Conservation (phyloP, 2,888 invertebrate species). For the Calephelis perditalis region DNA sequence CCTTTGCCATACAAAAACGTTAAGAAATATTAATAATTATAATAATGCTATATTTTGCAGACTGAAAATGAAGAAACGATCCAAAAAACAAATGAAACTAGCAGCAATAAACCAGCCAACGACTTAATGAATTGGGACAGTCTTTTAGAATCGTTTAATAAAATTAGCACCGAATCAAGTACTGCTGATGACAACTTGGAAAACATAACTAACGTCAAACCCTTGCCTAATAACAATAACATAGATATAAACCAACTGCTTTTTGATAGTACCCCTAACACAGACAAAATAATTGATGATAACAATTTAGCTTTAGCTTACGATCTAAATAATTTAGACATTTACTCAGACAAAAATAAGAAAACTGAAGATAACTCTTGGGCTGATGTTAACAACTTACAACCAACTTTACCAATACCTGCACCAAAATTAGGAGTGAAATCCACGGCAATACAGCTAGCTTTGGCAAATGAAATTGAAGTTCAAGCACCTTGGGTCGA, state of each 20-base stretch:
- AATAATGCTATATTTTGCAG: constrained; percentile 34
- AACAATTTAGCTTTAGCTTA: constrained; percentile 50
- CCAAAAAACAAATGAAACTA: constrained; percentile 33
- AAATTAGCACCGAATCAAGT: constrained; percentile 60
- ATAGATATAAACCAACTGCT: constrained; percentile 65
- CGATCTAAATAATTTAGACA: constrained; percentile 50
- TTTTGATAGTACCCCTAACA: constrained; percentile 51
- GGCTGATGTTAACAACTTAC: constrained; percentile 48
- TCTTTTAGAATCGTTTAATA: constrained; percentile 65
- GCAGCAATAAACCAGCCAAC: constrained; percentile 37
- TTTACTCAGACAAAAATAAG: constrained; percentile 49
- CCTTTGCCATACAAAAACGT: too few species aligned
- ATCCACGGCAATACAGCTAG: constrained; percentile 81
- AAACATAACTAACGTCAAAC: constrained; percentile 49
- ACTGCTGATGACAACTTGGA: constrained; percentile 63
- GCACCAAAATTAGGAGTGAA: constrained; percentile 47
- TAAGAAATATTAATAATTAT: too few species aligned
- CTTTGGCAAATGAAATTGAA: constrained; percentile 86
- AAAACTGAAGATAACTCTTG: constrained; percentile 38
- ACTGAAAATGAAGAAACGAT: constrained; percentile 40
- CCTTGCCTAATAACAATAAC: constrained; percentile 36
- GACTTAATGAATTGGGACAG: constrained; percentile 67
- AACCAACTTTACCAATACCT: constrained; percentile 36
- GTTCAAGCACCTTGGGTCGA: constrained; percentile 87
- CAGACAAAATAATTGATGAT: constrained; percentile 43